phyloP scores from a whole-genome alignment of 2,797 vertebrate species.

The Tapirus indicus region DNA sequence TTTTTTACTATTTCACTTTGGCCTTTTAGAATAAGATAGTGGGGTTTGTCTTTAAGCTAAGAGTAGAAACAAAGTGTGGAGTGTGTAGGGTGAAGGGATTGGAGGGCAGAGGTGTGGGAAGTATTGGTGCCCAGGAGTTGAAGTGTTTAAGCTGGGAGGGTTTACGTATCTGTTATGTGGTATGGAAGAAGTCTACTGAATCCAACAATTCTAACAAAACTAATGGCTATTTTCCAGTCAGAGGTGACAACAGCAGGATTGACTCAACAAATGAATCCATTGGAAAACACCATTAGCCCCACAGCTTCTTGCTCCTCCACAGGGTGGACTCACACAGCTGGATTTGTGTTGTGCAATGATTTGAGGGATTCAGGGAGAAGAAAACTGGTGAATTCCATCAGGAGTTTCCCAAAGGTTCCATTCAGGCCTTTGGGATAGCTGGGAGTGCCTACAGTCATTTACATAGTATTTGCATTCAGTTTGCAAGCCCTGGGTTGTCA shows the following conservation, averaged over 20 bases:
- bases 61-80: neutral
- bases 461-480: neutral
- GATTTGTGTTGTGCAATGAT: neutral
- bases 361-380: neutral
- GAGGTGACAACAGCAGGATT: neutral
- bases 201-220: neutral
- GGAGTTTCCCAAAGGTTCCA: neutral
- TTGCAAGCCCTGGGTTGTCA: neutral
- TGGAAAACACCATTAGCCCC: neutral
- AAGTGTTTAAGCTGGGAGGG: neutral
- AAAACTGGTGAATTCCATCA: neutral
- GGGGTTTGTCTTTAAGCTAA: neutral
- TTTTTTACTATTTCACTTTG: neutral
- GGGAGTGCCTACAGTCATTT: neutral
- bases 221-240: neutral
- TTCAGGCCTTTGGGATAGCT: neutral
- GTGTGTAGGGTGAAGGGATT: neutral
- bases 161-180: neutral
- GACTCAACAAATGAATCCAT: neutral
- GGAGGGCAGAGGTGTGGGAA: no score
- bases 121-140: neutral
- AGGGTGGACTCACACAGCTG: neutral
- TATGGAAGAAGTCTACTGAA: neutral
- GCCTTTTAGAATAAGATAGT: neutral
- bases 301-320: neutral